A percentile compares a stretch with the other conserved stretches of the same genome.
phyloP scores from a whole-genome alignment of 2,113 vertebrate genomes.

The Catharus minimus region DNA sequence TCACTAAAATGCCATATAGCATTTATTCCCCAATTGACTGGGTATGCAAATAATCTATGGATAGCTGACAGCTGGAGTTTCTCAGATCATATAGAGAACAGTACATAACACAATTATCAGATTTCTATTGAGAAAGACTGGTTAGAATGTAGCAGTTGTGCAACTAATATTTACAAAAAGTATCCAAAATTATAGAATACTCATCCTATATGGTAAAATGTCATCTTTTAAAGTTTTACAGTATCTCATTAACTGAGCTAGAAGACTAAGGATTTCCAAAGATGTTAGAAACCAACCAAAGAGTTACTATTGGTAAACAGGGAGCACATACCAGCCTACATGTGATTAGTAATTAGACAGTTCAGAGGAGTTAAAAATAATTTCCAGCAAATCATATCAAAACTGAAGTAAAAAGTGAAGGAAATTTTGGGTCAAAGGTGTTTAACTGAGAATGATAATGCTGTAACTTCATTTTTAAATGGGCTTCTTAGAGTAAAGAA shows the following conservation, averaged over 20 bases:
- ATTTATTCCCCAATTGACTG: background rate
- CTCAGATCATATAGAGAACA: background rate
- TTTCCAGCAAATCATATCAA: background rate
- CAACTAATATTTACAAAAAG: background rate
- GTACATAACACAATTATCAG: background rate
- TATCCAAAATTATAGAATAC: background rate
- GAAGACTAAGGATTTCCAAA: background rate
- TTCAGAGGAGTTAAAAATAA: background rate
- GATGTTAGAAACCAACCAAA: background rate
- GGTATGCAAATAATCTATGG: background rate
- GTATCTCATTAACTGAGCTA: background rate
- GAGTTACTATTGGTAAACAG: background rate
- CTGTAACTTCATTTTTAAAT: slow-evolving; percentile 6
- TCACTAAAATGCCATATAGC: background rate
- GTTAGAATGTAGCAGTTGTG: background rate
- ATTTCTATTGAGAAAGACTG: background rate
- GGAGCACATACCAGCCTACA: background rate
- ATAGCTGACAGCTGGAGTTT: background rate
- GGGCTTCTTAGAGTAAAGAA: slow-evolving; percentile 38
- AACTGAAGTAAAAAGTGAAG: background rate
- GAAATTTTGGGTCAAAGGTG: background rate
- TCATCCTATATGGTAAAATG: background rate
- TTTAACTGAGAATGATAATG: background rate
- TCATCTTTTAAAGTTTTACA: background rate
- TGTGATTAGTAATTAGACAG: background rate